These are phyloP conservation scores for Nesogale talazaci DNA, from an alignment of 2,113 vertebrate species.

Conservation along the genomic window DNA sequence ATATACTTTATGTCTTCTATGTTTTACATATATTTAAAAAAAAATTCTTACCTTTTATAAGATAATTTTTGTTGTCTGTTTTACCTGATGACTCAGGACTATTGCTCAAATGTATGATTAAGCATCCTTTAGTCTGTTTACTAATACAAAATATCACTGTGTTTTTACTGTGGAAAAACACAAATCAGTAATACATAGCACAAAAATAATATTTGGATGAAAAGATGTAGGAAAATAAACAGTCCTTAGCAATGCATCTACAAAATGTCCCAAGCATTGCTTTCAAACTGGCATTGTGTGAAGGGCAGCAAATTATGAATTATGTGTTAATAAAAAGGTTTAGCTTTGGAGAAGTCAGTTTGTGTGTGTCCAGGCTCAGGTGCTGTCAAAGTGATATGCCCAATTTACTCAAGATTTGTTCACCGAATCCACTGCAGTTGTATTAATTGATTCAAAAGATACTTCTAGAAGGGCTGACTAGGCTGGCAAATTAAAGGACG, in stretches of 20 bases:
- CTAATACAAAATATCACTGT: not conserved
- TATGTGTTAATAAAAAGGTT: conserved; percentile 4
- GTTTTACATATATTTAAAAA: conserved; percentile 22
- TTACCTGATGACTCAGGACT: conserved; percentile 23
- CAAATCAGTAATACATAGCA: conserved; percentile 4
- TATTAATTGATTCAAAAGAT: conserved; percentile 32
- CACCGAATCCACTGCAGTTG: not conserved
- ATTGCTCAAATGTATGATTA: conserved; percentile 22
- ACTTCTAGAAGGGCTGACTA: conserved; percentile 27
- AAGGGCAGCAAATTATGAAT: not conserved
- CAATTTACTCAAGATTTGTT: conserved; percentile 23
- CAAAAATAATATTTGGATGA: conserved; percentile 40
- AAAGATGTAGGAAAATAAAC: conserved; percentile 25
- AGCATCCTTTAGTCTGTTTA: conserved; percentile 37
- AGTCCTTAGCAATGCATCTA: not conserved
- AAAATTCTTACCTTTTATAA: conserved; percentile 2
- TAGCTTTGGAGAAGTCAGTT: conserved; percentile 1
- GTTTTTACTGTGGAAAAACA: not conserved
- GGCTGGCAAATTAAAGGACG: conserved; percentile 16
- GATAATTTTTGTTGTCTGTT: not conserved
- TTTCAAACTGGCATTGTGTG: not conserved
- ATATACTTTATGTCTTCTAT: not conserved
- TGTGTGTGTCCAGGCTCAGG: not conserved
- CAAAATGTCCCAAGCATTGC: not conserved
- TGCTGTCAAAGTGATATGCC: not conserved